phyloP scores from a whole-genome alignment of 2,888 invertebrate species.

The Chrysina gloriosa region DNA sequence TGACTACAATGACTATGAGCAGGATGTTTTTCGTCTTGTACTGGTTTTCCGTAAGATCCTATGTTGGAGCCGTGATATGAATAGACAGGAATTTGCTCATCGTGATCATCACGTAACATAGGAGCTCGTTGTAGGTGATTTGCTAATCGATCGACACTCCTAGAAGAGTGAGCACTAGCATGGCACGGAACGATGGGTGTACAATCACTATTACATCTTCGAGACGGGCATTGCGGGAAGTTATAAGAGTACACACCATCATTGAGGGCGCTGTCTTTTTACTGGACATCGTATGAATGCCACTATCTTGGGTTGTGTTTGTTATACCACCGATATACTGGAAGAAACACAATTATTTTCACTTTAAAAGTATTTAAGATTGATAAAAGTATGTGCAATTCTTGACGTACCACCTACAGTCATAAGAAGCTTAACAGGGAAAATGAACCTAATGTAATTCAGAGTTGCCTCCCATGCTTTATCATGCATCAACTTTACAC shows the following conservation, averaged over 20 bases:
- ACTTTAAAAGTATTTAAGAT: too few species aligned
- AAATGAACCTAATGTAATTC: too few species aligned
- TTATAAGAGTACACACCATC: constrained; percentile 50
- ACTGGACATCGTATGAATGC: constrained; percentile 68
- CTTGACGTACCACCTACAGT: too few species aligned
- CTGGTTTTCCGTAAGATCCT: constrained; percentile 35
- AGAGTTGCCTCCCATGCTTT: too few species aligned
- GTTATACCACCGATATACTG: constrained; percentile 59
- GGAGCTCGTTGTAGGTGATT: constrained; percentile 25
- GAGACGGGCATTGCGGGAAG: background rate
- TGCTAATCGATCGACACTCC: constrained; percentile 54
- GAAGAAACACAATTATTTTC: constrained; percentile 8
- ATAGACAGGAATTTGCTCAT: constrained; percentile 46
- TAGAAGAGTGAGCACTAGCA: constrained; percentile 47
- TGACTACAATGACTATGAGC: constrained; percentile 54
- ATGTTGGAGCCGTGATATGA: constrained; percentile 51
- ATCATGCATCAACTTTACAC: too few species aligned
- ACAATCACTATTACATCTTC: constrained; percentile 57
- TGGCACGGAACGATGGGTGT: constrained; percentile 47
- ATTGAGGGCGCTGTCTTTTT: constrained; percentile 59
- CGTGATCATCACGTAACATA: constrained; percentile 9
- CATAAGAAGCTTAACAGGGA: too few species aligned
- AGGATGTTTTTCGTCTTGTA: background rate
- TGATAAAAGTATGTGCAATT: too few species aligned
- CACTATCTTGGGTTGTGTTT: constrained; percentile 66